A percentile compares a stretch with the other conserved stretches of the same genome.
Conservation (phyloP, 2,888 invertebrate genomes). For the Mesorhabditis belari region DNA sequence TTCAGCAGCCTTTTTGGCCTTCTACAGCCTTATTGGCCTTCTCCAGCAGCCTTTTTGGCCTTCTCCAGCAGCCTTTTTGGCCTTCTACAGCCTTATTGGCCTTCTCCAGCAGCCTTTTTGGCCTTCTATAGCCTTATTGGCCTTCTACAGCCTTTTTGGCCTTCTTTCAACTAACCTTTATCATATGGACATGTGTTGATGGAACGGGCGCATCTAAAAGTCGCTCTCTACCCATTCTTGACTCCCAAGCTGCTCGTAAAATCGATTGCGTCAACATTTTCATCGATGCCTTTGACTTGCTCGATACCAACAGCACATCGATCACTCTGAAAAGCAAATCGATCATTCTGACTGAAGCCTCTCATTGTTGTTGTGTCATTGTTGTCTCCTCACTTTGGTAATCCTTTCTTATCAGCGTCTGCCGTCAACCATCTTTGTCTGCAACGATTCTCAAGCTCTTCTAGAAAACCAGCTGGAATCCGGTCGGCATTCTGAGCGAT, state of each 20-base stretch:
- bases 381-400: slow-evolving; percentile 64
- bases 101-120: no score
- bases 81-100: no score
- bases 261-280: neutral
- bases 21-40: no score
- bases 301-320: slow-evolving; percentile 84
- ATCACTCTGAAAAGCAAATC: slow-evolving; percentile 61
- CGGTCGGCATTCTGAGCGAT: slow-evolving; percentile 57
- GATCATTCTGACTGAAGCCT: no score
- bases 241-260: slow-evolving; percentile 70
- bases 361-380: no score
- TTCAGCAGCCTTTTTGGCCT: no score
- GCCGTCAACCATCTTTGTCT: slow-evolving; percentile 71
- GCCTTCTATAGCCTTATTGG: no score
- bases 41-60: no score
- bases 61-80: no score
- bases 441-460: slow-evolving; percentile 67
- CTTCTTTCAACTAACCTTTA: slow-evolving; percentile 66
- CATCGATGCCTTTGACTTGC: slow-evolving; percentile 58
- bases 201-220: slow-evolving; percentile 88
- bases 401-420: slow-evolving; percentile 76
- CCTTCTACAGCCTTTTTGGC: neutral
- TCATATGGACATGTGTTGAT: slow-evolving; percentile 84
- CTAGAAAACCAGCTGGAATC: slow-evolving; percentile 62
- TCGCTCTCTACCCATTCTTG: slow-evolving; percentile 71